These are phyloP conservation scores for Chloroceryle aenea DNA, from an alignment of 2,113 vertebrate genomes.

Conservation along the genomic window DNA sequence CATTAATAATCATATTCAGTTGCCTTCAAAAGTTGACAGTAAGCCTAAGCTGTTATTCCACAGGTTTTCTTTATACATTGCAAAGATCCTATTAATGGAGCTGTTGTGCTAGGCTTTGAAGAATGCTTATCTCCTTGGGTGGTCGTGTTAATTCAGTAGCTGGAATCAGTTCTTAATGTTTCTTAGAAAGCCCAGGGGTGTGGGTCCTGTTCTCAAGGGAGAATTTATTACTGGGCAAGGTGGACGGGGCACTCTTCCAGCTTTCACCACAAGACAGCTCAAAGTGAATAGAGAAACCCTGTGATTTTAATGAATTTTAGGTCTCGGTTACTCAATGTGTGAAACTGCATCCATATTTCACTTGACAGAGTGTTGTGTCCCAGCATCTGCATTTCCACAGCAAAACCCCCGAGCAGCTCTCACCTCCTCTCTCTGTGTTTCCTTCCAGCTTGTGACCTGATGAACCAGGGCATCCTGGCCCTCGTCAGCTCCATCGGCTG, in stretches of 20 bases:
- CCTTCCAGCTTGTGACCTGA: conserved; percentile 93
- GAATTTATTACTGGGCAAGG: not conserved
- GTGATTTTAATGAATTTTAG: not conserved
- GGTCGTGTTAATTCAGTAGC: not conserved
- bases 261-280: not conserved
- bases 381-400: not conserved
- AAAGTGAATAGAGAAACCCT: not conserved
- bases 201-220: not conserved
- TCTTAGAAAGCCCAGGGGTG: not conserved
- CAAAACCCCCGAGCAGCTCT: rapidly evolving
- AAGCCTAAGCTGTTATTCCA: not conserved
- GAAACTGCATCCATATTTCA: not conserved
- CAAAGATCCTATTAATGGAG: not conserved
- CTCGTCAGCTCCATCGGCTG: conserved; percentile 97
- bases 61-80: not conserved
- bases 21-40: not conserved
- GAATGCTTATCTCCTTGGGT: not conserved
- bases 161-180: not conserved
- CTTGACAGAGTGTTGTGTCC: not conserved
- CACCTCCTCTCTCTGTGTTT: conserved; percentile 32
- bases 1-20: not conserved
- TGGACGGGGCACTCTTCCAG: not conserved
- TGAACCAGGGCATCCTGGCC: conserved; percentile 98
- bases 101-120: not conserved
- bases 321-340: not conserved